Conservation (phyloP, 2,113 vertebrate genomes). For the Lepus americanus region DNA sequence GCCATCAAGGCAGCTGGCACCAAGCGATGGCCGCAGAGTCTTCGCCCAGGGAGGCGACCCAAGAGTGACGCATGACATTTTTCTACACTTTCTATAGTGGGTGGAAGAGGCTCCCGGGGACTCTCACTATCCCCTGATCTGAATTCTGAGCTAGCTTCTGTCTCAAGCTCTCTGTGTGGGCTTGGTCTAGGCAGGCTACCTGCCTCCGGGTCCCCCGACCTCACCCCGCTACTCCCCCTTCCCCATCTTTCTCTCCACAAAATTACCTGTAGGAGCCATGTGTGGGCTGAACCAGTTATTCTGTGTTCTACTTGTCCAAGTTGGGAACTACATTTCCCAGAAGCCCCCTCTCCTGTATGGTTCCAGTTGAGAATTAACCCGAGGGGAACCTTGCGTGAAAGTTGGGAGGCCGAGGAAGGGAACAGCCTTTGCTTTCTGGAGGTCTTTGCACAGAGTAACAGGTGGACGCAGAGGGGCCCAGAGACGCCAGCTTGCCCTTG, state of each 20-base stretch:
- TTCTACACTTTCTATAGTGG: not conserved
- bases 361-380: slow-evolving; percentile 34
- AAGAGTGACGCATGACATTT: not conserved
- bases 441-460: not conserved
- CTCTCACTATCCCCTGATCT: not conserved
- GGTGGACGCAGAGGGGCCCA: not conserved
- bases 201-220: not conserved
- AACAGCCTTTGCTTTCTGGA: not conserved
- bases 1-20: not conserved
- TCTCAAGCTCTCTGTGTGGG: not conserved
- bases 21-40: not conserved
- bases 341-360: not conserved
- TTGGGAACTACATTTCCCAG: not conserved
- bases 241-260: not conserved
- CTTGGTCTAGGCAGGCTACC: not conserved
- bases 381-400: not conserved
- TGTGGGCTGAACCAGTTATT: not conserved
- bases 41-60: not conserved
- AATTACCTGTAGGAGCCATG: not conserved
- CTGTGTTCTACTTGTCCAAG: not conserved
- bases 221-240: no score
- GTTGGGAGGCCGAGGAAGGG: not conserved
- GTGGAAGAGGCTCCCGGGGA: not conserved
- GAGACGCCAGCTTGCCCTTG: not conserved
- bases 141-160: not conserved